Evolutionary conservation across 2,797 vertebrate species (phyloP).

Genomic region (Meriones psammophilus): DNA sequence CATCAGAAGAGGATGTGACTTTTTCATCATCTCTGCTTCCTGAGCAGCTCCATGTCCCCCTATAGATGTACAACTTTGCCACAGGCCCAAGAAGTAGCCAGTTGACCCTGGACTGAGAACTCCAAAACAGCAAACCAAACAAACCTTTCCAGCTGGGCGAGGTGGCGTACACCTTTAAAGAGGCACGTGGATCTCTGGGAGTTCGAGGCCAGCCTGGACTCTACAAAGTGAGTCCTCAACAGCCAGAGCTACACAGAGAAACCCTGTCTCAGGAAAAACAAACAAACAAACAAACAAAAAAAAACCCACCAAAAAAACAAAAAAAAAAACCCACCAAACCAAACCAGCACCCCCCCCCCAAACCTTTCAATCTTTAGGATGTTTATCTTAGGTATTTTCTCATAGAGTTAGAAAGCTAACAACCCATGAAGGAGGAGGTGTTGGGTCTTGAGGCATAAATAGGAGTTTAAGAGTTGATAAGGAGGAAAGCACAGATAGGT

Average conservation of each 20-base stretch:
- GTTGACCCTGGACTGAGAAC: neutral
- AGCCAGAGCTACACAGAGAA: no score
- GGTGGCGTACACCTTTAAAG: no score
- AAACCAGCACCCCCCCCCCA: no score
- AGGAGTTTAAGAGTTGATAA: neutral
- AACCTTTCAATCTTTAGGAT: neutral
- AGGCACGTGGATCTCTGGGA: no score
- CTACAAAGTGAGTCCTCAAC: no score
- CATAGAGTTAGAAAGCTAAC: neutral
- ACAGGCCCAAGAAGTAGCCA: neutral
- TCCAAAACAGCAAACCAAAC: neutral
- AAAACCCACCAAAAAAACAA: no score
- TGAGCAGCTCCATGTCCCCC: neutral
- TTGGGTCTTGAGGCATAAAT: constrained; percentile 5
- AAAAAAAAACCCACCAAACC: no score
- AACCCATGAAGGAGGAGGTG: neutral
- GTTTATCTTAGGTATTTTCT: neutral
- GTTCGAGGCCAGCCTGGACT: no score
- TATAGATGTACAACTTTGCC: neutral
- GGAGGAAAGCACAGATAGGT: neutral
- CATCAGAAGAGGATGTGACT: neutral
- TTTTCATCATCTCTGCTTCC: no score
- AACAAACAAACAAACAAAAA: no score
- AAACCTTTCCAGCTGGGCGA: neutral
- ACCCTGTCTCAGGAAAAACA: no score